phyloP scores from a whole-genome alignment of 1,140 invertebrate genomes.

The Acromyrmex charruanus region DNA sequence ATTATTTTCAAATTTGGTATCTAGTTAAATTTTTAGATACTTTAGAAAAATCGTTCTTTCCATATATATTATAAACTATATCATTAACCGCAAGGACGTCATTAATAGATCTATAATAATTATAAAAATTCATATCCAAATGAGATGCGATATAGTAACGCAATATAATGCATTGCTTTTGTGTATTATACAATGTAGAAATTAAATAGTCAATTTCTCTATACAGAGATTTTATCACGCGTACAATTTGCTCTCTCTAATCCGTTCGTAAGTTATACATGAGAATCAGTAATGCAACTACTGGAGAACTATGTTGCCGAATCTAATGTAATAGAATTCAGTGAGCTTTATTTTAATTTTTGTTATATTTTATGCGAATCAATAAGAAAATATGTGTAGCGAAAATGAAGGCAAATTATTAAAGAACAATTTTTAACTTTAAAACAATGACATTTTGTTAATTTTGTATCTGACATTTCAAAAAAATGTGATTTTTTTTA shows the following conservation, averaged over 20 bases:
- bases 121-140: constrained; percentile 33
- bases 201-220: not conserved
- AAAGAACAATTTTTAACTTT: not conserved
- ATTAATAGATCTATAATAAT: not conserved
- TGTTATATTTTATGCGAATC: not conserved
- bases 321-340: not conserved
- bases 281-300: not conserved
- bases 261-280: constrained; percentile 32
- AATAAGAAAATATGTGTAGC: not conserved
- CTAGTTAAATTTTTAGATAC: too few species aligned
- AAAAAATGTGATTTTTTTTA: too few species aligned
- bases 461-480: too few species aligned
- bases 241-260: constrained; percentile 8
- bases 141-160: not conserved
- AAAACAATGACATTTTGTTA: not conserved
- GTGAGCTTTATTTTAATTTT: not conserved
- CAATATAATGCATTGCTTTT: not conserved
- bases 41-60: too few species aligned
- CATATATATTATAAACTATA: not conserved
- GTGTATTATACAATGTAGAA: not conserved
- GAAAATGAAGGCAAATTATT: not conserved
- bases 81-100: not conserved
- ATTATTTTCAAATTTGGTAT: too few species aligned
- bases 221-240: constrained; percentile 11
- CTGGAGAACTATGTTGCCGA: not conserved